These are phyloP conservation scores for Drosophila subsilvestris DNA, from an alignment of 2,888 invertebrate species.

Conservation along the genomic window DNA sequence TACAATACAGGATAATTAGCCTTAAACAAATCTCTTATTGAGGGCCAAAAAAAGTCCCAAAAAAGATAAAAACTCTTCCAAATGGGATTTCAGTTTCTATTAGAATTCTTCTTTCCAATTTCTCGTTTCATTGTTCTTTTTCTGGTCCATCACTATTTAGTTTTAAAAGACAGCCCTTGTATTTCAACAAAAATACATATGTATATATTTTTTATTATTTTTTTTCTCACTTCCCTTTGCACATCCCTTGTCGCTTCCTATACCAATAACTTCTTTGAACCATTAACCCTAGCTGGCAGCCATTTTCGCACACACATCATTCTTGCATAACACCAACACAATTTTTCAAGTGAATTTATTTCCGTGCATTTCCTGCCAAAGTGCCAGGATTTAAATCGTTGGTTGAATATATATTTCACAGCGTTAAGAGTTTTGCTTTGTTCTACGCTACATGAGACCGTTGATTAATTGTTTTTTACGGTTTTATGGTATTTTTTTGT, in stretches of 20 bases:
- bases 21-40: no score
- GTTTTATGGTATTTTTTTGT: slow-evolving; percentile 8
- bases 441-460: slow-evolving; percentile 6
- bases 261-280: not conserved
- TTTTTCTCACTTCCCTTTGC: not conserved
- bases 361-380: slow-evolving; percentile 33
- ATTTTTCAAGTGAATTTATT: slow-evolving; percentile 39
- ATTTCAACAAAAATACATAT: no score
- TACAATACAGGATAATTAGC: no score
- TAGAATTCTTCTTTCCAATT: no score
- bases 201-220: no score
- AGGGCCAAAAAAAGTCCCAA: no score
- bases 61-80: no score
- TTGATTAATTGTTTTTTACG: slow-evolving; percentile 4
- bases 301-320: not conserved
- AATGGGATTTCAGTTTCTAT: no score
- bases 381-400: slow-evolving; percentile 15
- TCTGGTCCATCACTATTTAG: no score
- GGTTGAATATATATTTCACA: slow-evolving; percentile 9
- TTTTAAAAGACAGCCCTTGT: no score
- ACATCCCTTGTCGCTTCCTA: slow-evolving; percentile 10
- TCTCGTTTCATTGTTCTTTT: no score
- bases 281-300: not conserved
- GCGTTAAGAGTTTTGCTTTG: slow-evolving; percentile 10
- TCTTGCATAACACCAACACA: slow-evolving; percentile 24